Base-by-base conservation (phyloP, 2,797 vertebrate genomes). In the Myripristis jacobus region DNA sequence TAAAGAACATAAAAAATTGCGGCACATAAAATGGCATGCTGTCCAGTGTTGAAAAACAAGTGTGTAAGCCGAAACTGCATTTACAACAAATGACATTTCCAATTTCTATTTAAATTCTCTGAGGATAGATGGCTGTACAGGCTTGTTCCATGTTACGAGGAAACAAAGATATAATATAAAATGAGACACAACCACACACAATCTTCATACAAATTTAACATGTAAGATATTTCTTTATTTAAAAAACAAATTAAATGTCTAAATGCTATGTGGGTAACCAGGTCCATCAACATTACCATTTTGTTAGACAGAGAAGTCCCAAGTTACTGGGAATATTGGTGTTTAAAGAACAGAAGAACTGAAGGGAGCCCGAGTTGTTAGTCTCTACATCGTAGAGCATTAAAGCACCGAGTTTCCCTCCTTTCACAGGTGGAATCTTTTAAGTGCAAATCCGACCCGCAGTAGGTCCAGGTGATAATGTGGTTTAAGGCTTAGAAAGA, bases 201-300 rank as follows among this genome's bases (percentile, higher is more conserved):
- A 34, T 66, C n/a, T 24, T 73, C 12, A 60, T 13, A 65, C 31
- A 60, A 61, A 56, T 87, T 85, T 83, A 80, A 41, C 73, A 46
- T 50, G 44, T 9, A 48, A 50, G 52, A 63, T 24, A 22, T 9
- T 44, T 11, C 3, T 25, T 15, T 67, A 1, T 60, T 62, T 58
- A 34, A 66, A 67, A 67, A 62, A 44, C 16, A 3, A 72, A 25
- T 54, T 25, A 73, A 63, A 65, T 64, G 44, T 68, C 19, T 46
- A 27, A 77, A 53, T 41, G 6, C 6, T 21, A 55, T 1, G 2
- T 72, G 43, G 31, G 5, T 10, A 41, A 57, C 1, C 55, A 41
- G 31, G 10, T 38, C 16, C 11, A 24, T 41, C 13, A 24, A n/a
- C 18, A 24, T 15, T 24, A 38, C 13, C 9, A 10, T 46, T 25